Percentiles rank a stretch among this genome's conserved stretches.
phyloP scores from a whole-genome alignment of 2,113 vertebrate genomes.

The Malurus elegans region DNA sequence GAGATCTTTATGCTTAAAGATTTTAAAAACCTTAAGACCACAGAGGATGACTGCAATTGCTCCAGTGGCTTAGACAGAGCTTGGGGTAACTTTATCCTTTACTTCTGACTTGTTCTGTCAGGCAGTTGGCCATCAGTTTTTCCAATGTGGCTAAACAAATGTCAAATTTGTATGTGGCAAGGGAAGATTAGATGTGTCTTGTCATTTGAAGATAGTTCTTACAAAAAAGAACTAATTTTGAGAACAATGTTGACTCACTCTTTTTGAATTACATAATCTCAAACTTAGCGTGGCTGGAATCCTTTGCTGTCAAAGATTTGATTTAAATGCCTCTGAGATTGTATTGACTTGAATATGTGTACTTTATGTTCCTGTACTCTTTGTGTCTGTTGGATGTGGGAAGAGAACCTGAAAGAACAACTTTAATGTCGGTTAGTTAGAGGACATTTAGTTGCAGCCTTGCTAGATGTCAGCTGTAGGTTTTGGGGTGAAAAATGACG shows the following conservation, averaged over 20 bases:
- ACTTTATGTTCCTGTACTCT: constrained; percentile 21
- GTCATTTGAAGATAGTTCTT: neutral
- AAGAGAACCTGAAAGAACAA: neutral
- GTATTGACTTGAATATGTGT: constrained; percentile 40
- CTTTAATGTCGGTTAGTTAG: neutral
- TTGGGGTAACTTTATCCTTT: neutral
- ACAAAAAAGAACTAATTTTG: neutral
- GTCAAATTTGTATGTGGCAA: neutral
- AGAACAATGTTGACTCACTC: neutral
- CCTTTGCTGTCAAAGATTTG: neutral
- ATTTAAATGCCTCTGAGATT: constrained; percentile 26
- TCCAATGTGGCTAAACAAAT: neutral
- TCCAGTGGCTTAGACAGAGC: neutral
- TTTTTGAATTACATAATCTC: neutral
- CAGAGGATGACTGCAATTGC: neutral
- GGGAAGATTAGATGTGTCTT: neutral
- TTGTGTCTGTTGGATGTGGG: neutral
- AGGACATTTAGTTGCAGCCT: neutral
- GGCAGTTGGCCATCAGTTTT: neutral
- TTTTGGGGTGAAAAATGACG: neutral
- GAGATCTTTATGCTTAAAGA: neutral
- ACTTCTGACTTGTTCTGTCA: neutral
- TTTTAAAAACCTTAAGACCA: neutral
- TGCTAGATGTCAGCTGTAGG: neutral
- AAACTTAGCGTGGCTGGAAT: neutral